Evolutionary conservation across 2,113 vertebrate genomes (phyloP).

Genomic region (Cynopterus brachyotis): DNA sequence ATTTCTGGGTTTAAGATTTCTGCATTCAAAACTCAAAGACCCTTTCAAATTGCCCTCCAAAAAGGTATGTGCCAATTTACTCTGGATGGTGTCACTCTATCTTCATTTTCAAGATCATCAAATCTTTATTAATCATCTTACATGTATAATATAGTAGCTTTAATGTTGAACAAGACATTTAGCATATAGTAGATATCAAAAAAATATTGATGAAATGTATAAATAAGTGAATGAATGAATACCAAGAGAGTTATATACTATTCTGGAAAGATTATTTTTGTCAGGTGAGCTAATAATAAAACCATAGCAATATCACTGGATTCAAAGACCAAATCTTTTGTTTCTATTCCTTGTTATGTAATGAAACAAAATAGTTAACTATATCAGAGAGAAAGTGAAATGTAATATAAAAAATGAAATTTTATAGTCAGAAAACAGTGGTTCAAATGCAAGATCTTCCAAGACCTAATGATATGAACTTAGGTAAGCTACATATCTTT

Average conservation of each 20-base stretch:
- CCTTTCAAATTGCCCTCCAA: neutral
- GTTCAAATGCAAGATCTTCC: neutral
- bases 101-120: slow-evolving; percentile 1
- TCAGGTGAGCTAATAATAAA: neutral
- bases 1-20: neutral
- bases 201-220: neutral
- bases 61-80: neutral
- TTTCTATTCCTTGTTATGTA: neutral
- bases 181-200: neutral
- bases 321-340: neutral
- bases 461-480: neutral
- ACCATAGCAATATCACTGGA: neutral
- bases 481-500: neutral
- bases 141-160: neutral
- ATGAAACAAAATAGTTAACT: neutral
- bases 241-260: neutral
- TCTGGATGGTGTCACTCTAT: neutral
- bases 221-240: neutral
- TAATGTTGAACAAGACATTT: neutral
- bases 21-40: neutral
- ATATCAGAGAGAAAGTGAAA: neutral
- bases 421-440: neutral
- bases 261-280: neutral
- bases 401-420: neutral
- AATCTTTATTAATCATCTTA: neutral